Base-by-base conservation (phyloP, 2,113 vertebrate species). In the Falcunculus frontatus region DNA sequence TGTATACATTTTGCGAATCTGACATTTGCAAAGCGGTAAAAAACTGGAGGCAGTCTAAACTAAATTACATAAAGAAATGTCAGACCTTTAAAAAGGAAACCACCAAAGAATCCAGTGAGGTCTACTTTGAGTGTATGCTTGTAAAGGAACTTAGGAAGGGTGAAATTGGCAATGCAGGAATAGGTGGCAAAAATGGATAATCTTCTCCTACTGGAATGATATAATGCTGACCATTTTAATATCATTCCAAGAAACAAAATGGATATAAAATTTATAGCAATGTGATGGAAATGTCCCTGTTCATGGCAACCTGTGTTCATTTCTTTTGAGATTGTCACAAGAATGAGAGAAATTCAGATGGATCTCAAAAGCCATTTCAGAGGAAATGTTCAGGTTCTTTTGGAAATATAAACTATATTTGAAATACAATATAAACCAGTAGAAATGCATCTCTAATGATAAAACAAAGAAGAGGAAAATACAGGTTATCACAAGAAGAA, bases 11-110 rank as follows among this genome's bases (percentile, higher is more conserved):
- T 87, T 93, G 81, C 65, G 90, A 93, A 92, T 91, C 46, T 96
- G 85, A 74, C 85, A 96, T 93, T 93, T 94, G 67, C 68, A 59
- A 82, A 94, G 74, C 23, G 69, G 79, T 79, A 59, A 91, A 85
- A 89, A 93, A 72, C 55, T 63, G 49, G 57, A 93, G 67, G 67
- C 30, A 68, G 69, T 25, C 59, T 74, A 63, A 89, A 57, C 42
- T 37, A 46, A 84, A 91, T 63, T 57, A 81, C 18, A 87, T 53
- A 35, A 63, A 42, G 59, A 89, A 87, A 75, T 90, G 30, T 68
- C 35, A 90, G 65, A 27, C n/a, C 4, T 57, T 35, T 10, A 4
- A 37, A 52, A 19, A 25, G 57, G 37, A 50, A 50, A 60, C 6
- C 30, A 19, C 67, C 39, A 37, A 30, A 52, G 56, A 49, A 25